Base-by-base conservation (phyloP, 2,113 vertebrate species). In the Cephalopterus ornatus region DNA sequence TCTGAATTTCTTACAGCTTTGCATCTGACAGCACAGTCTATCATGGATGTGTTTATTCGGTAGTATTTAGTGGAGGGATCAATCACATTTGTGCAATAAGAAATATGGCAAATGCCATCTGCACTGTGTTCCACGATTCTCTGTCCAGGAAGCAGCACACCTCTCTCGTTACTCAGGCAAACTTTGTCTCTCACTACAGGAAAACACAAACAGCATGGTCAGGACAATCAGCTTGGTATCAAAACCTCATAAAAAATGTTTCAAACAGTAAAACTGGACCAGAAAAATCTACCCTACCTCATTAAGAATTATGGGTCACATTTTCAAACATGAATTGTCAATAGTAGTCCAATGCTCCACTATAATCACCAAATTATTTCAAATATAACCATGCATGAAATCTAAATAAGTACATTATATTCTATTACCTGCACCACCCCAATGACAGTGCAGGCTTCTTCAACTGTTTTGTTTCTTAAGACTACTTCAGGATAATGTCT, bases 91-190 rank as follows among this genome's bases (percentile, higher is more conserved):
- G 99, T 99, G 95, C 99, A 99, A 35, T 98, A 97, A 35, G 98
- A 97, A 82, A 98, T 97, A 84, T 91, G 98, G 93, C 99, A 99
- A 95, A 99, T 74, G 10, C 99, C 99, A 6, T 98, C 98, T 6
- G 98, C 96, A 1, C 97, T 98, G 70, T 98, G 99, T 73, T 99
- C 99, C 70, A 99, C 96, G 13, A 99, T 98, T 1, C 97, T 99
- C 98, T 99, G 99, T 82, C 99, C 99, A 0, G 99, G 99, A 77
- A 98, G 98, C 96, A 99, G 97, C 84, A 99, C 97, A 3, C 99
- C 99, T 20, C 98, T 97, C 82, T 99, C 98, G 0, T 97, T 98
- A 67, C 98, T 99, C 89, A 99, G 96, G 92, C 99, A 99, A 92
- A 99, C 99, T 2, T 98, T 98, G 85, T 99, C 99, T 61, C 98